phyloP scores from a whole-genome alignment of 2,113 vertebrate species.

The Callocephalon fimbriatum region DNA sequence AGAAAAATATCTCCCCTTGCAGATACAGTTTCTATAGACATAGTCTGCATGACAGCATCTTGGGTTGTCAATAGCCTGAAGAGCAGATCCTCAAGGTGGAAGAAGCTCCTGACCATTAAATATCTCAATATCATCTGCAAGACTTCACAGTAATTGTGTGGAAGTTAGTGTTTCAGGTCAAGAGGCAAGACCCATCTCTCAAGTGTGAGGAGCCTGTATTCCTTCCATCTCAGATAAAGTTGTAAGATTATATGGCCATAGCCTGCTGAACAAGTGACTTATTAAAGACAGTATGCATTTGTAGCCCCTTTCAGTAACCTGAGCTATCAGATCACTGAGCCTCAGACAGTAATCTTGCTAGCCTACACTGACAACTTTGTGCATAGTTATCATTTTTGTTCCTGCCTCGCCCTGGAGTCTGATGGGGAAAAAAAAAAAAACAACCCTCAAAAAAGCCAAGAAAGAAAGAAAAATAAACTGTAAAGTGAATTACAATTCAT shows the following conservation, averaged over 20 bases:
- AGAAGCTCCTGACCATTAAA: background rate
- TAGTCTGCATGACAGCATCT: background rate
- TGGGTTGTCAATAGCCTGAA: background rate
- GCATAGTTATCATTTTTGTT: slow-evolving; percentile 30
- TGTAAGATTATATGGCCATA: background rate
- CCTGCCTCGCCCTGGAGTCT: background rate
- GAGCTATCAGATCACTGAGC: background rate
- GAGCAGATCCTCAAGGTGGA: background rate
- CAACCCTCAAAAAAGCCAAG: background rate
- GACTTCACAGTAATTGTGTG: background rate
- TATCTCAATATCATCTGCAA: background rate
- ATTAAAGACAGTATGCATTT: slow-evolving; percentile 8
- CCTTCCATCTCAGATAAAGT: background rate
- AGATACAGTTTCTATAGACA: background rate
- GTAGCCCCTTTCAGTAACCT: background rate
- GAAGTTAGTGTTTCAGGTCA: background rate
- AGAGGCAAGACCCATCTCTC: background rate
- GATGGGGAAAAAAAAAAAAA: background rate
- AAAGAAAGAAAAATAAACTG: background rate
- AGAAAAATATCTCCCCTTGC: background rate
- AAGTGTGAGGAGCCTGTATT: background rate
- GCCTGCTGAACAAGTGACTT: background rate
- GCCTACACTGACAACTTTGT: background rate
- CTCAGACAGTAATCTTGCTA: background rate
- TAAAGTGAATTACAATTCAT: background rate